Conservation (phyloP, 2,797 vertebrate genomes). For the Carduelis carduelis region DNA sequence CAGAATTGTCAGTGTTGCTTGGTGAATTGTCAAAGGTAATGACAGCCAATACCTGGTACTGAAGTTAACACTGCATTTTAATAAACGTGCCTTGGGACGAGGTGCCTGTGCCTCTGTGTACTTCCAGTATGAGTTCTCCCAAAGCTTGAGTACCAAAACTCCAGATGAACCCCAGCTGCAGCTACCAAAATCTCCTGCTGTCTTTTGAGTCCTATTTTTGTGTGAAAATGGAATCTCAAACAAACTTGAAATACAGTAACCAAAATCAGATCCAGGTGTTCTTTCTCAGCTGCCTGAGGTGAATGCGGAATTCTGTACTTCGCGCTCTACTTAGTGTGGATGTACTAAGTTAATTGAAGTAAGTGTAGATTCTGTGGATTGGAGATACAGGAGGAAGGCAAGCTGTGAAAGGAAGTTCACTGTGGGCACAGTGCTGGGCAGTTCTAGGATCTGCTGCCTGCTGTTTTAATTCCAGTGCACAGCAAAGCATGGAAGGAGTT, state of each 20-base stretch:
- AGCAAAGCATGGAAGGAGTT: not conserved
- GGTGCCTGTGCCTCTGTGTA: not conserved
- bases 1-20: not conserved
- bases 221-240: not conserved
- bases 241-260: not conserved
- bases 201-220: not conserved
- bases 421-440: not conserved
- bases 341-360: not conserved
- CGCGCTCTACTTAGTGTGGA: not conserved
- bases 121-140: not conserved
- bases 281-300: not conserved
- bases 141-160: not conserved
- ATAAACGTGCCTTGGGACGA: not conserved
- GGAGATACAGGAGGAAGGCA: not conserved
- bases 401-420: not conserved
- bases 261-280: not conserved
- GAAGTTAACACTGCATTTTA: not conserved
- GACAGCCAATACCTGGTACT: not conserved
- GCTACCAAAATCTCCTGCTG: not conserved
- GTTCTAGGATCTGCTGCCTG: not conserved
- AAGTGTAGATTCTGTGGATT: not conserved
- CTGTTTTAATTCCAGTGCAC: not conserved
- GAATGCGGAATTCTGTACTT: not conserved
- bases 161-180: not conserved
- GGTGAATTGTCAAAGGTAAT: not conserved